These are phyloP conservation scores for Pelobates fuscus DNA, from an alignment of 2,113 vertebrate species.

Conservation along the genomic window DNA sequence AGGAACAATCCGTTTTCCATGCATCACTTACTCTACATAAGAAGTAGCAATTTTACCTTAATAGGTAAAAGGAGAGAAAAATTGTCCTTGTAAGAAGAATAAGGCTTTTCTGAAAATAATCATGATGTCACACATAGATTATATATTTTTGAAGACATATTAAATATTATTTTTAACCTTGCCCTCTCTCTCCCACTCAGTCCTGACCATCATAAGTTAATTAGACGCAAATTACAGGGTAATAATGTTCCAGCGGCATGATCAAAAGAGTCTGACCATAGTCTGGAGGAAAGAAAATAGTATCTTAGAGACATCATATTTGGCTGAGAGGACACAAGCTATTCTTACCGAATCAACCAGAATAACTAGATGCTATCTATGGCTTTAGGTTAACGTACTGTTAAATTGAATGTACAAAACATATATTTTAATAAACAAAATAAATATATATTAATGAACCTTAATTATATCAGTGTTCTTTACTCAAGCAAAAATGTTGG, in stretches of 20 bases:
- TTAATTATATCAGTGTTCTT: too few relatives aligned
- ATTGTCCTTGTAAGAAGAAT: conserved; percentile 3
- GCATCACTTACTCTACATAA: too few relatives aligned
- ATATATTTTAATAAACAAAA: too few relatives aligned
- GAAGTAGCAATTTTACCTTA: neutral
- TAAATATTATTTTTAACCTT: neutral
- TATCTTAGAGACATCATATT: conserved; percentile 4
- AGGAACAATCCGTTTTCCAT: too few relatives aligned
- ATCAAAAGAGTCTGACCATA: conserved; percentile 56
- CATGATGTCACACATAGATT: conserved; percentile 22
- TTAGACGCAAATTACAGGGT: conserved; percentile 9
- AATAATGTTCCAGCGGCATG: conserved; percentile 45
- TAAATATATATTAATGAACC: too few relatives aligned
- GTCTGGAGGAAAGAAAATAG: conserved; percentile 19
- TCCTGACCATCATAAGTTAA: neutral
- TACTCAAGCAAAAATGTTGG: too few relatives aligned
- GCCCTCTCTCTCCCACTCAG: neutral
- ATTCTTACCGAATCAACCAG: neutral
- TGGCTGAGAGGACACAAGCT: neutral
- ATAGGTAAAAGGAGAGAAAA: conserved; percentile 4
- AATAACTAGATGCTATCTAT: too few relatives aligned
- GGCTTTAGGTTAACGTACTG: too few relatives aligned
- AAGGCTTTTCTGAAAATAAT: neutral
- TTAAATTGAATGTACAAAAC: too few relatives aligned
- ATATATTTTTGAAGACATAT: neutral